Evolutionary conservation across 1,140 invertebrate genomes (phyloP), one percentile per base, ranked within the genome.

Genomic region (Drosophila saltans): DNA sequence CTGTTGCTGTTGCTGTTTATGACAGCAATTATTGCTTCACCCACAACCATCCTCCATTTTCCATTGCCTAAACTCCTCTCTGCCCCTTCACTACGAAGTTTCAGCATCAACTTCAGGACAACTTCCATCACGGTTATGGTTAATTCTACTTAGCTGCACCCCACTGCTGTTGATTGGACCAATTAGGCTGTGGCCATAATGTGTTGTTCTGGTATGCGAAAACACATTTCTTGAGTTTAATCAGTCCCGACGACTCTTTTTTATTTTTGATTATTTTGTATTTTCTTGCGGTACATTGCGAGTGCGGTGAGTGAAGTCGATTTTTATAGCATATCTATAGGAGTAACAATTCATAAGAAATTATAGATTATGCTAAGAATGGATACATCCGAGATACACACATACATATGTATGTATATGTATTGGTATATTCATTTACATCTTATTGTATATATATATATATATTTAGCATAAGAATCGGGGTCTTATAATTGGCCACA

Each of bases 21-120:
- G 81, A 84, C 81, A 84, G 78, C 73, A 80, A 83, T 77, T 77
- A 84, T 84, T 66, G 58, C 72, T 65, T 60, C 45, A 55, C 36
- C 7, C n/a, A 2, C 66, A 43, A 7, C 58, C 66, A 43, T 6
- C 58, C 21, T 10, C 28, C 28, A 30, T 30, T 30, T 30, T 55
- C 21, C 1, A 41, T n/a, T 2, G 4, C 48, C 11, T 9, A 10
- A 9, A 1, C 52, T 48, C 24, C 33, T 7, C 0, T 7, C 28
- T 4, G 24, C 33, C 16, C 16, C 21, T 16, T 1, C 1, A 41
- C 39, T 30, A 26, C 4, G 16, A 16, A 16, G 16, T 16, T 2
- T 28, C 7, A 0, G 33, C 66, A 40, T 11, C 36, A 36, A 36
- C 33, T 36, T 6, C 48, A 45, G n/a, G 21, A 28, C 30, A 16